Conservation (phyloP, 2,888 invertebrate species). For the Hyppa rectilinea region DNA sequence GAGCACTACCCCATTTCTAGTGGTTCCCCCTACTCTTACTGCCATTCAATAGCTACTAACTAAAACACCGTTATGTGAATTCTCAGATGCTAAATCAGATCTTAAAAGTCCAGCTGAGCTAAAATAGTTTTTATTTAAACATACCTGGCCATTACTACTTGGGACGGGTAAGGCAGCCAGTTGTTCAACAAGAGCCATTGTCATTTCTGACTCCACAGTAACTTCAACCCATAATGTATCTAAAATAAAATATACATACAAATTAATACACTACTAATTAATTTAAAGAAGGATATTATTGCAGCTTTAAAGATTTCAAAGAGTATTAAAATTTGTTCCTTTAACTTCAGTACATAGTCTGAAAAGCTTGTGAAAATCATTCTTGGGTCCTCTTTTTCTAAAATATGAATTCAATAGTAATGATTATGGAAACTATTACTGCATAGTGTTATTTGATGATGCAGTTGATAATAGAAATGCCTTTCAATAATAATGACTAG, state of each 20-base stretch:
- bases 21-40: background rate
- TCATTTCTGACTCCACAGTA: slow-evolving; percentile 95
- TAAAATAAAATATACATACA: slow-evolving; percentile 77
- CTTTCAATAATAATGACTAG: background rate
- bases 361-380: background rate
- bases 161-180: slow-evolving; percentile 89
- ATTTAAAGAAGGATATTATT: background rate
- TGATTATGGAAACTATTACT: background rate
- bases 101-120: background rate
- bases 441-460: background rate
- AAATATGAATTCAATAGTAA: background rate
- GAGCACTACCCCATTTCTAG: background rate
- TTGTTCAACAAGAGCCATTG: slow-evolving; percentile 95
- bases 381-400: background rate
- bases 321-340: background rate
- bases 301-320: slow-evolving; percentile 13
- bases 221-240: slow-evolving; percentile 96
- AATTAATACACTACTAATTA: slow-evolving; percentile 1
- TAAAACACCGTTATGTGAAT: background rate
- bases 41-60: background rate
- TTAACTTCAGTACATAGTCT: background rate
- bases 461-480: background rate
- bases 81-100: background rate
- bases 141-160: slow-evolving; percentile 85
- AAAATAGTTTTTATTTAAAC: background rate